Conservation (phyloP, 2,797 vertebrate genomes). For the Cetoscarus ocellatus region DNA sequence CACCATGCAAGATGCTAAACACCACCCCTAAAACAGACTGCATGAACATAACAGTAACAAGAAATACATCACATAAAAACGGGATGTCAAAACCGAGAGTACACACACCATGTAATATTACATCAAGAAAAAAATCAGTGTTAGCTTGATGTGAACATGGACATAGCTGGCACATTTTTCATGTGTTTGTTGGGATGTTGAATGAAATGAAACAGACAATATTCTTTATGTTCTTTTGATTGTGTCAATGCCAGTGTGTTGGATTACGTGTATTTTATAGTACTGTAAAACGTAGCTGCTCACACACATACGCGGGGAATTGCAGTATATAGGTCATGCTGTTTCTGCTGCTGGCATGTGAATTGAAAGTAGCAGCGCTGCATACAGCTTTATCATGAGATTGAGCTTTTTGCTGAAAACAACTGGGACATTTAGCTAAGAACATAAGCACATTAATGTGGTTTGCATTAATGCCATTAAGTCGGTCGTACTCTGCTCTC, state of each 20-base stretch:
- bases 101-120: neutral
- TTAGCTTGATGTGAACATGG: neutral
- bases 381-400: constrained; percentile 40
- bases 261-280: neutral
- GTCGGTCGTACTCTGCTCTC: constrained; percentile 20
- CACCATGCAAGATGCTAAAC: neutral
- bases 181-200: fast-evolving
- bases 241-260: neutral
- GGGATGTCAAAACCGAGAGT: neutral
- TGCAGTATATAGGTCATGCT: constrained; percentile 50
- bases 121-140: neutral
- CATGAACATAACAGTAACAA: neutral
- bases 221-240: neutral
- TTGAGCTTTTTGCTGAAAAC: constrained; percentile 54
- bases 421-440: constrained; percentile 69
- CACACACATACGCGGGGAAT: constrained; percentile 5
- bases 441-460: constrained; percentile 78
- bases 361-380: constrained; percentile 26
- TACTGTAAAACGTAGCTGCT: constrained; percentile 17
- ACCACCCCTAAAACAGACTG: neutral
- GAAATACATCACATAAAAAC: neutral
- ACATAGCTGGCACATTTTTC: neutral
- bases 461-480: constrained; percentile 75
- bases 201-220: constrained; percentile 1
- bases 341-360: constrained; percentile 9